Conservation (phyloP, 2,113 vertebrate species). For the Nothoprocta perdicaria region DNA sequence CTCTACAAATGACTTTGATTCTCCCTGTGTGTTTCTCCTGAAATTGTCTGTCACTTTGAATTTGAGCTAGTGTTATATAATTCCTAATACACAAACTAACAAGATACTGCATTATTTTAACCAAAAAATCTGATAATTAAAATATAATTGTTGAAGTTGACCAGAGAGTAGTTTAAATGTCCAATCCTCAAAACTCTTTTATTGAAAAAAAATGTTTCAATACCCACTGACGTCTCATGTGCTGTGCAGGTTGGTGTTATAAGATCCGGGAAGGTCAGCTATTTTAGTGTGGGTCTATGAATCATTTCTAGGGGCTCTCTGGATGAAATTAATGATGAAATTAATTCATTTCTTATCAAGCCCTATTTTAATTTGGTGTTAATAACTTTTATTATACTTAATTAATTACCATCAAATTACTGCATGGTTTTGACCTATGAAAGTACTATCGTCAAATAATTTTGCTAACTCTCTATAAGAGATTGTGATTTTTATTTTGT, state of each 20-base stretch:
- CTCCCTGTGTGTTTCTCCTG: background rate
- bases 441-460: background rate
- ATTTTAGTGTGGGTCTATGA: background rate
- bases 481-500: background rate
- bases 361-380: background rate
- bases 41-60: background rate
- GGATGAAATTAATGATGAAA: background rate
- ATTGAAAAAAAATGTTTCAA: fast-evolving
- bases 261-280: background rate
- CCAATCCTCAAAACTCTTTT: background rate
- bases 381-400: background rate
- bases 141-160: background rate
- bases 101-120: background rate
- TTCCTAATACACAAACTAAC: background rate
- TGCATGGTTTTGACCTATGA: background rate
- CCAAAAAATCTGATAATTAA: background rate
- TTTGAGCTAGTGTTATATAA: background rate
- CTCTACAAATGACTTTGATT: constrained; percentile 27
- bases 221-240: background rate
- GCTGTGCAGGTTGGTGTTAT: background rate
- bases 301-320: background rate
- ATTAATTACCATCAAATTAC: background rate
- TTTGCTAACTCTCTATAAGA: background rate
- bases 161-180: background rate
- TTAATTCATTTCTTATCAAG: background rate